Conservation (phyloP, 2,113 vertebrate species). For the Scomber japonicus region DNA sequence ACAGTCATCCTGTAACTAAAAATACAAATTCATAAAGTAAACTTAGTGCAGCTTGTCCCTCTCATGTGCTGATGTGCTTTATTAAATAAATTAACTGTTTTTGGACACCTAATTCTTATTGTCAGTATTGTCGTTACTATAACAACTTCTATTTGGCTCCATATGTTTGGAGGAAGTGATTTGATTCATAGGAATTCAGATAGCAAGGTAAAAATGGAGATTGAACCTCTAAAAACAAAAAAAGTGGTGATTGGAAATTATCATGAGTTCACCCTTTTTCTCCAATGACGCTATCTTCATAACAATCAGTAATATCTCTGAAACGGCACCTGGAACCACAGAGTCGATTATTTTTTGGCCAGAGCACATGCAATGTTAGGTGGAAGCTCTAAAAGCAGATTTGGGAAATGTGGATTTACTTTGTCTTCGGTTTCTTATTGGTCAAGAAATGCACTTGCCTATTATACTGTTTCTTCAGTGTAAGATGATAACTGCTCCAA, state of each 20-base stretch:
- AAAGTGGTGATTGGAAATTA: slow-evolving; percentile 18
- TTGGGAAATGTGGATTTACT: slow-evolving; percentile 88
- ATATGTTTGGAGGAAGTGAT: slow-evolving; percentile 40
- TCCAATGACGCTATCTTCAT: slow-evolving; percentile 35
- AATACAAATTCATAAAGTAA: slow-evolving; percentile 74
- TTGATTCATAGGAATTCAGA: slow-evolving; percentile 38
- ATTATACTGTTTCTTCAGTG: slow-evolving; percentile 96
- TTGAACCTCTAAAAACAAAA: neutral
- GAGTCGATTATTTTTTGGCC: slow-evolving; percentile 78
- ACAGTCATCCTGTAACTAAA: slow-evolving; percentile 78
- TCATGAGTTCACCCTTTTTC: slow-evolving; percentile 45
- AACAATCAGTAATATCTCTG: slow-evolving; percentile 50
- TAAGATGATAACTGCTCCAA: slow-evolving; percentile 95
- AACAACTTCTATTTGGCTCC: slow-evolving; percentile 62
- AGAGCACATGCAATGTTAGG: slow-evolving; percentile 80
- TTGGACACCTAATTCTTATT: slow-evolving; percentile 79
- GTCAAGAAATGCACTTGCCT: slow-evolving; percentile 94
- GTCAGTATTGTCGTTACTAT: slow-evolving; percentile 81
- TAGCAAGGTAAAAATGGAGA: slow-evolving; percentile 34
- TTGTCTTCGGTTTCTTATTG: slow-evolving; percentile 85
- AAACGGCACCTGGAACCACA: slow-evolving; percentile 89
- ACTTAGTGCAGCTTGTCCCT: slow-evolving; percentile 79
- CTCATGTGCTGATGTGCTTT: slow-evolving; percentile 82
- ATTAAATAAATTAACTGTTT: slow-evolving; percentile 78
- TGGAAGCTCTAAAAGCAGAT: slow-evolving; percentile 91